phyloP scores from a whole-genome alignment of 2,888 invertebrate species.

The Pyrgus malvae region DNA sequence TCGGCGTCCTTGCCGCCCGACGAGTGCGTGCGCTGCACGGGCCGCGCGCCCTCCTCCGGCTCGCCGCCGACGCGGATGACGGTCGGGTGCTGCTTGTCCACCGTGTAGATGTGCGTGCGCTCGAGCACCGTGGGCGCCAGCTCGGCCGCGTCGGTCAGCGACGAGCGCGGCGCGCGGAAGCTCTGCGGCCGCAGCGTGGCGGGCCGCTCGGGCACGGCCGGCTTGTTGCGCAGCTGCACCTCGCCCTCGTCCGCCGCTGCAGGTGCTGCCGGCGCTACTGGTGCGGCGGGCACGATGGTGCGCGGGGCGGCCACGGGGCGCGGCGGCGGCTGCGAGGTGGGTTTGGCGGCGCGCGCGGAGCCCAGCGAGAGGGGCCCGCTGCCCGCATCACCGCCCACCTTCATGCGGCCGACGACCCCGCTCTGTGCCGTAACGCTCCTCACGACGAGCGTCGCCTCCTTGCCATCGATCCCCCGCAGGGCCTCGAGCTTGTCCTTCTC shows the following conservation, averaged over 20 bases:
- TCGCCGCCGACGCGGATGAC: slow-evolving; percentile 82
- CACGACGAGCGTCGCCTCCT: slow-evolving; percentile 58
- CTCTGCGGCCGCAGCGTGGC: slow-evolving; percentile 84
- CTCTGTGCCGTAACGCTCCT: slow-evolving; percentile 70
- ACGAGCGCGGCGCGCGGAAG: slow-evolving; percentile 69
- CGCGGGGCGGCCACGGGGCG: slow-evolving; percentile 77
- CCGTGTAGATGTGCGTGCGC: slow-evolving; percentile 86
- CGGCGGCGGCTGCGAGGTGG: slow-evolving; percentile 79
- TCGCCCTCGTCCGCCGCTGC: slow-evolving; percentile 46
- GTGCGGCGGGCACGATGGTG: slow-evolving; percentile 51
- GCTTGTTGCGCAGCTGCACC: slow-evolving; percentile 85
- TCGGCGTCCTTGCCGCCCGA: slow-evolving; percentile 71
- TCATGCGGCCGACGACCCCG: slow-evolving; percentile 67
- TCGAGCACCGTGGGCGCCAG: slow-evolving; percentile 79
- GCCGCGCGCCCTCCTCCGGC: slow-evolving; percentile 52
- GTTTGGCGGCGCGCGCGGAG: slow-evolving; percentile 62
- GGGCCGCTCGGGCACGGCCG: slow-evolving; percentile 91
- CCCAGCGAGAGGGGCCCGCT: slow-evolving; percentile 65
- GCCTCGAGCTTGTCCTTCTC: slow-evolving; percentile 73
- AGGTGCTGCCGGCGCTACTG: slow-evolving; percentile 31
- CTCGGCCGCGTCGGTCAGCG: slow-evolving; percentile 42
- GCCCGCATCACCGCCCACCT: slow-evolving; percentile 56
- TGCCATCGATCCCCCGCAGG: slow-evolving; percentile 42
- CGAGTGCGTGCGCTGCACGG: slow-evolving; percentile 71
- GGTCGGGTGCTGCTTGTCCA: slow-evolving; percentile 89